Evolutionary conservation across 2,888 invertebrate species (phyloP).

Genomic region (Drosophila neotestacea): DNA sequence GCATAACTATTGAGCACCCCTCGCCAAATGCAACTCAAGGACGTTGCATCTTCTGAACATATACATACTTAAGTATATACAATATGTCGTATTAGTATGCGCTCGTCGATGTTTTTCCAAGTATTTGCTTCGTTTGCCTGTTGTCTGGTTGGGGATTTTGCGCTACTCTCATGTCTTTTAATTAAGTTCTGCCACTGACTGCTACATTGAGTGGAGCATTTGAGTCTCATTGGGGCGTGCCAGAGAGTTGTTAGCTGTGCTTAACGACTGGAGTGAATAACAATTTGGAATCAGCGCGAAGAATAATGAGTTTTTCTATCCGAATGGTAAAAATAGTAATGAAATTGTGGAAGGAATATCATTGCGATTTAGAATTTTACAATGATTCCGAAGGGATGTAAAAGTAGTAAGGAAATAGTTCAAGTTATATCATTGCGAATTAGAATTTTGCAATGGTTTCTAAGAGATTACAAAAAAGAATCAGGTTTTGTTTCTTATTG

Average conservation of each 20-base stretch:
- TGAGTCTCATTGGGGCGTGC: constrained; percentile 44
- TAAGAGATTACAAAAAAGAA: neutral
- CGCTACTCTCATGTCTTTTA: constrained; percentile 43
- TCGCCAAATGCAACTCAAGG: constrained; percentile 48
- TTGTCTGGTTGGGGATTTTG: constrained; percentile 30
- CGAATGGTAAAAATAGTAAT: neutral
- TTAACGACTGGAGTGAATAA: constrained; percentile 37
- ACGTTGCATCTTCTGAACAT: constrained; percentile 43
- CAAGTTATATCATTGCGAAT: neutral
- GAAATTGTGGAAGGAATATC: neutral
- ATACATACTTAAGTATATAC: constrained; percentile 7
- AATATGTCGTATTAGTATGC: constrained; percentile 36
- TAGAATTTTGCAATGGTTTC: neutral
- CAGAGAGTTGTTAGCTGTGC: constrained; percentile 41
- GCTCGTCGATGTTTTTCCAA: constrained; percentile 13
- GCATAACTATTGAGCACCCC: constrained; percentile 22
- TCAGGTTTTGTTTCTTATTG: neutral
- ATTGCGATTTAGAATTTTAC: neutral
- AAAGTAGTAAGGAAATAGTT: neutral
- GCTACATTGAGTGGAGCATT: constrained; percentile 39
- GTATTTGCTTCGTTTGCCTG: constrained; percentile 21
- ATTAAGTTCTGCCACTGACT: constrained; percentile 54
- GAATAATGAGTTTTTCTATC: constrained; percentile 18
- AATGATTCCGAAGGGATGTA: too few species aligned
- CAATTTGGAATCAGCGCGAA: constrained; percentile 31